Percentiles rank a stretch among this genome's conserved stretches.
Evolutionary conservation across 2,888 invertebrate species (phyloP).

Genomic region (Coelogynopora nodosa): DNA sequence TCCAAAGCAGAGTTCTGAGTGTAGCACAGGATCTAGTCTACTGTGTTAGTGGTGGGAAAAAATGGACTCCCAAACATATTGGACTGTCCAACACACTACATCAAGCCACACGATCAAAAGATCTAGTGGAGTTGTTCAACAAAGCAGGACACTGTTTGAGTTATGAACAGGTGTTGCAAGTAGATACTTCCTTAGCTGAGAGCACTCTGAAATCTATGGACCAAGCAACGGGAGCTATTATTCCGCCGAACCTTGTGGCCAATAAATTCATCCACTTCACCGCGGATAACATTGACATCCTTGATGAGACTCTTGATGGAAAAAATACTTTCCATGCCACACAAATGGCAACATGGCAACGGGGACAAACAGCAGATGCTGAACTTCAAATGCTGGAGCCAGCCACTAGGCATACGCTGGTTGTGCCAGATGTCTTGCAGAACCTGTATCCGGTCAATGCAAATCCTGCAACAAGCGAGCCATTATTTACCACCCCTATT

Average conservation of each 20-base stretch:
- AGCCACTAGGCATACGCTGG: neutral
- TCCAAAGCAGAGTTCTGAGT: too few relatives aligned
- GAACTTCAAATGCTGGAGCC: neutral
- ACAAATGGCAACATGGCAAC: neutral
- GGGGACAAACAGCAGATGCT: too few relatives aligned
- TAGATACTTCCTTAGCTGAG: neutral
- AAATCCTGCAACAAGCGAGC: neutral
- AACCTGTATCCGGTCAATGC: too few relatives aligned
- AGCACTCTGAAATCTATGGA: neutral
- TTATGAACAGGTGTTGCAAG: neutral
- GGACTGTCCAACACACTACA: neutral
- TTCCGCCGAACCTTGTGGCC: neutral
- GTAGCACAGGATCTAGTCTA: neutral
- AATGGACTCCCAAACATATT: neutral
- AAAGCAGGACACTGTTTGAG: neutral
- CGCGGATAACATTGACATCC: neutral
- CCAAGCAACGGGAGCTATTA: neutral
- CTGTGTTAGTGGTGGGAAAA: neutral
- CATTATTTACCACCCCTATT: neutral
- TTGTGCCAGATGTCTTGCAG: too few relatives aligned
- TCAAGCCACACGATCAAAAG: neutral
- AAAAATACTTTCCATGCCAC: neutral
- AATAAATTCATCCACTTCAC: neutral
- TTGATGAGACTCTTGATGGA: neutral
- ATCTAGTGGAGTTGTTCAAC: neutral